phyloP scores from a whole-genome alignment of 2,888 invertebrate species.

The Brachyopa scutellaris region DNA sequence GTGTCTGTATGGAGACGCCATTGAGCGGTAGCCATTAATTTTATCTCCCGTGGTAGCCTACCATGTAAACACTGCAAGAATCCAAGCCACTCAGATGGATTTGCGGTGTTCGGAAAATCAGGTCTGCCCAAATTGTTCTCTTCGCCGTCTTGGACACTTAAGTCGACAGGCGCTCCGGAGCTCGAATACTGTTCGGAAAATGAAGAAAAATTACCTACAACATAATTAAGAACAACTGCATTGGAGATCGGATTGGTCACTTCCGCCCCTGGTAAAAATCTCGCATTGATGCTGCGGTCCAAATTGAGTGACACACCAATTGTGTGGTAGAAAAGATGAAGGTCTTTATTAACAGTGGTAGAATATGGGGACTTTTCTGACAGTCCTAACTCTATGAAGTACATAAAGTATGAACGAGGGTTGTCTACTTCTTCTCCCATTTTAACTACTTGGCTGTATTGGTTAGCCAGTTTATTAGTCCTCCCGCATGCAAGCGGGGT shows the following conservation, averaged over 20 bases:
- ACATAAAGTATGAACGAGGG: neutral
- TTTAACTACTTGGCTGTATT: neutral
- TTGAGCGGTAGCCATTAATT: too few species aligned
- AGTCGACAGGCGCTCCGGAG: conserved; percentile 74
- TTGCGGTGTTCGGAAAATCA: too few species aligned
- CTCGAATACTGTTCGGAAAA: conserved; percentile 77
- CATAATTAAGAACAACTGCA: too few species aligned
- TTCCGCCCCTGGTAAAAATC: neutral
- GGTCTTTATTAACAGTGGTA: neutral
- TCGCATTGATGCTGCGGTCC: neutral
- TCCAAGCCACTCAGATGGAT: too few species aligned
- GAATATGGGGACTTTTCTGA: neutral
- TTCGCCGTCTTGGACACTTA: too few species aligned
- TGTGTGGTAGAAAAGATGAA: neutral
- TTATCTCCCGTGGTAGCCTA: too few species aligned
- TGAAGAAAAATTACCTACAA: too few species aligned
- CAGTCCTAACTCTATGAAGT: neutral
- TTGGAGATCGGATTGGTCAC: too few species aligned
- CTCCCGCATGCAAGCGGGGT: conserved; percentile 76
- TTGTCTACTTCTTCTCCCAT: neutral
- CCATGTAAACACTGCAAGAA: too few species aligned
- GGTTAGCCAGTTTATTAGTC: conserved; percentile 66
- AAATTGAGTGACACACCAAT: neutral
- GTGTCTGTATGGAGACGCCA: too few species aligned
- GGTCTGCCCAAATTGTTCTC: too few species aligned